phyloP scores from a whole-genome alignment of 1,140 invertebrate species.

The Mylabris phalerata region DNA sequence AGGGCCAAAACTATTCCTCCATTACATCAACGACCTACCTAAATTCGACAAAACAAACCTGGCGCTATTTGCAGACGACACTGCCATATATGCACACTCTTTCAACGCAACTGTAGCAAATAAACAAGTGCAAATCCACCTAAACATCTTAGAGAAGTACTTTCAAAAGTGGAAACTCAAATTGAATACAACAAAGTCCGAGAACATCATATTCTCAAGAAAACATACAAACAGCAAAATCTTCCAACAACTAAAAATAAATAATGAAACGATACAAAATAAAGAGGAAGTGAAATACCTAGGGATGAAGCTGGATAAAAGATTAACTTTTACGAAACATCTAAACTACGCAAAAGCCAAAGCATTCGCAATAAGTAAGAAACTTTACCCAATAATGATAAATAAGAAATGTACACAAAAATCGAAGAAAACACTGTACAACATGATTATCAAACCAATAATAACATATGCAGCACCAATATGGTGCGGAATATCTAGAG shows the following conservation, averaged over 20 bases:
- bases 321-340: background rate
- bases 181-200: conserved; percentile 1
- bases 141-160: background rate
- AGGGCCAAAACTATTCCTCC: background rate
- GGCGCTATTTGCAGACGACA: conserved; percentile 5
- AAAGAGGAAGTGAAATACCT: background rate
- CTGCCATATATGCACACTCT: background rate
- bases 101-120: background rate
- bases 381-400: too few species aligned
- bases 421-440: too few species aligned
- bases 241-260: background rate
- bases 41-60: background rate
- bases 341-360: background rate
- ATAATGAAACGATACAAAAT: background rate
- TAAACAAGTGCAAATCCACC: background rate
- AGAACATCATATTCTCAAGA: background rate
- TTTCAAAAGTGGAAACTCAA: background rate
- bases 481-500: too few species aligned
- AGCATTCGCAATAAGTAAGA: background rate
- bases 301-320: background rate
- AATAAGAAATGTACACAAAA: too few species aligned
- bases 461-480: too few species aligned
- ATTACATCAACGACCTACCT: background rate
- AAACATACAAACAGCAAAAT: background rate
- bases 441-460: too few species aligned